Percentiles rank a stretch among this genome's conserved stretches.
These are phyloP conservation scores for Phylloscopus trochiloides DNA, from an alignment of 2,113 vertebrate species.

Conservation along the genomic window DNA sequence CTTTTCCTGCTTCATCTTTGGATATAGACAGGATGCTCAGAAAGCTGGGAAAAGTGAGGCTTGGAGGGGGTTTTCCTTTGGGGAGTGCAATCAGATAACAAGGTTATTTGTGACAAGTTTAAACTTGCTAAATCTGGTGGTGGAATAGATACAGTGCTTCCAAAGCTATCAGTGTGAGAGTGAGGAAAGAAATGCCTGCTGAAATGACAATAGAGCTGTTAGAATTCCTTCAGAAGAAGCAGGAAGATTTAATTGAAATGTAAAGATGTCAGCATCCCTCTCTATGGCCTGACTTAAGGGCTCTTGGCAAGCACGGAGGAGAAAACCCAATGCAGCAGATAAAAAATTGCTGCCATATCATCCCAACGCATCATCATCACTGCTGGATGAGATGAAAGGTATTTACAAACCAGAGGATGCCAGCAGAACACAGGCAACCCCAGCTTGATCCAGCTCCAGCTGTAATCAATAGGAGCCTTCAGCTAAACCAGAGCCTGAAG, in stretches of 20 bases:
- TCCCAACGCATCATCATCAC: slow-evolving; percentile 14
- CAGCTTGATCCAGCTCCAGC: slow-evolving; percentile 22
- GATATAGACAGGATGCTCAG: neutral
- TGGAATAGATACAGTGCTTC: neutral
- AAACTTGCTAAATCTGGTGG: neutral
- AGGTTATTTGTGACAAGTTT: neutral
- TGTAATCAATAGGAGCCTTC: slow-evolving; percentile 48
- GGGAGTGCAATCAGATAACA: neutral
- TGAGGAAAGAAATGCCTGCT: neutral
- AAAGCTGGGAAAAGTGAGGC: neutral
- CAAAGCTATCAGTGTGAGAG: neutral
- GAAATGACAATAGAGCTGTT: neutral
- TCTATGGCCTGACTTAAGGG: neutral
- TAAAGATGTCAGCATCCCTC: neutral
- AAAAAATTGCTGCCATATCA: slow-evolving; percentile 47
- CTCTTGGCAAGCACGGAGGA: neutral
- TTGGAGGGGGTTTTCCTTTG: neutral
- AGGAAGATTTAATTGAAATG: neutral
- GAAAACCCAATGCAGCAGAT: slow-evolving; percentile 14
- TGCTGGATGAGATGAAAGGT: slow-evolving; percentile 40
- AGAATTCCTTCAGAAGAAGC: neutral
- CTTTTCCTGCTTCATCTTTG: neutral
- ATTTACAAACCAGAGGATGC: slow-evolving; percentile 3
- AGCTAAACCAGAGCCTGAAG: neutral
- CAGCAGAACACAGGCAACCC: slow-evolving; percentile 33